phyloP scores from a whole-genome alignment of 1,140 invertebrate species.

The Bemisia tabaci region DNA sequence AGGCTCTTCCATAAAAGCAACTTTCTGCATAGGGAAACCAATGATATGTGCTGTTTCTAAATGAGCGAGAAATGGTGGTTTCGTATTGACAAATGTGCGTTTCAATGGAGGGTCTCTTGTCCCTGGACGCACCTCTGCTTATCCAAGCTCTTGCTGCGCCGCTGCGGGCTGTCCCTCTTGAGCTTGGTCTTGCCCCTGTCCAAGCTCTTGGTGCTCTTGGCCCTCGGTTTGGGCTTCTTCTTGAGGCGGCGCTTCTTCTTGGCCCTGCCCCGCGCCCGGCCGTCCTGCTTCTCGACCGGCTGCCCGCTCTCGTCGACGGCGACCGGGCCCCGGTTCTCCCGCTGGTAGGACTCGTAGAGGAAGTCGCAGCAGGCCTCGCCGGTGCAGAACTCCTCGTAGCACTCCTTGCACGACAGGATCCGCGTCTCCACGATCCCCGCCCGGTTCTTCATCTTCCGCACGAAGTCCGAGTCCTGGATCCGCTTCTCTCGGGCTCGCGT shows the following conservation, averaged over 20 bases:
- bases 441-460: constrained; percentile 57
- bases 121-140: too few relatives aligned
- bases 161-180: neutral
- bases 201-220: neutral
- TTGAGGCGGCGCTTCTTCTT: neutral
- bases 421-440: constrained; percentile 62
- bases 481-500: constrained; percentile 49
- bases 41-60: too few relatives aligned
- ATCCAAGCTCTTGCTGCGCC: neutral
- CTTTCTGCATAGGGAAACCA: too few relatives aligned
- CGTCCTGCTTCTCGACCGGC: neutral
- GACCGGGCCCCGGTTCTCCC: neutral
- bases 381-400: constrained; percentile 71
- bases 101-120: too few relatives aligned
- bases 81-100: too few relatives aligned
- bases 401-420: constrained; percentile 56
- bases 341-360: constrained; percentile 33
- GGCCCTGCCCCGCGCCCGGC: too few relatives aligned
- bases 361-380: constrained; percentile 38
- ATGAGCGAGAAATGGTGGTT: too few relatives aligned
- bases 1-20: too few relatives aligned
- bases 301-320: neutral
- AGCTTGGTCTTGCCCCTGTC: neutral
- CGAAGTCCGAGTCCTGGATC: constrained; percentile 33
- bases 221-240: neutral